A percentile compares a stretch with the other conserved stretches of the same genome.
phyloP scores from a whole-genome alignment of 2,888 invertebrate genomes.

The Erpobdella octoculata region DNA sequence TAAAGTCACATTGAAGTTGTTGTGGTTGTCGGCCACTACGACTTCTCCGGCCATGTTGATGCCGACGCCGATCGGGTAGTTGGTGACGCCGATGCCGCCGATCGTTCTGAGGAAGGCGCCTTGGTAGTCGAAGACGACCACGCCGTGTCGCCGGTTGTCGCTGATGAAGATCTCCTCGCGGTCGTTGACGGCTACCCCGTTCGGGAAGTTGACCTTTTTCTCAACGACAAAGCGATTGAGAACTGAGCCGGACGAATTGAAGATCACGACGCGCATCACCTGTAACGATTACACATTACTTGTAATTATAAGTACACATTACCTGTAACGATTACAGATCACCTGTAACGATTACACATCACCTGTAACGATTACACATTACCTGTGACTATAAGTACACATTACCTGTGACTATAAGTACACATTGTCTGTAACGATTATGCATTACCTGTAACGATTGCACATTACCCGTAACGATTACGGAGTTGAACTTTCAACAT shows the following conservation, averaged over 20 bases:
- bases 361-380: too few relatives aligned
- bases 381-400: too few relatives aligned
- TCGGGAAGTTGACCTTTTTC: slow-evolving; percentile 97
- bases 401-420: too few relatives aligned
- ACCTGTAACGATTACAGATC: too few relatives aligned
- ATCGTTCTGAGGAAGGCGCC: slow-evolving; percentile 34
- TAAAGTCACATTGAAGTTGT: slow-evolving; percentile 38
- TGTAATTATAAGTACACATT: too few relatives aligned
- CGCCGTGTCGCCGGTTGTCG: slow-evolving; percentile 73
- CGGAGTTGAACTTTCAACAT: too few relatives aligned
- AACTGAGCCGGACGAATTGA: slow-evolving; percentile 93
- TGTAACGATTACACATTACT: too few relatives aligned
- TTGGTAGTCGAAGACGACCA: slow-evolving; percentile 59
- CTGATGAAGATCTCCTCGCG: slow-evolving; percentile 99
- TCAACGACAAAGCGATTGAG: slow-evolving; percentile 73
- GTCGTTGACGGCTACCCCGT: slow-evolving; percentile 97
- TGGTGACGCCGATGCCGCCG: slow-evolving; percentile 35
- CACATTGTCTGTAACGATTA: too few relatives aligned
- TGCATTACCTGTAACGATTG: slow-evolving; percentile 73
- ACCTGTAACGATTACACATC: too few relatives aligned
- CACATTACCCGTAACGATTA: too few relatives aligned
- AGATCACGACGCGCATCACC: slow-evolving; percentile 96
- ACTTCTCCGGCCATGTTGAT: slow-evolving; percentile 35
- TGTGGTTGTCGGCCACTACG: slow-evolving; percentile 37
- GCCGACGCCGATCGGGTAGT: slow-evolving; percentile 34